phyloP scores from a whole-genome alignment of 2,113 vertebrate genomes.

The Gallinago undulata region DNA sequence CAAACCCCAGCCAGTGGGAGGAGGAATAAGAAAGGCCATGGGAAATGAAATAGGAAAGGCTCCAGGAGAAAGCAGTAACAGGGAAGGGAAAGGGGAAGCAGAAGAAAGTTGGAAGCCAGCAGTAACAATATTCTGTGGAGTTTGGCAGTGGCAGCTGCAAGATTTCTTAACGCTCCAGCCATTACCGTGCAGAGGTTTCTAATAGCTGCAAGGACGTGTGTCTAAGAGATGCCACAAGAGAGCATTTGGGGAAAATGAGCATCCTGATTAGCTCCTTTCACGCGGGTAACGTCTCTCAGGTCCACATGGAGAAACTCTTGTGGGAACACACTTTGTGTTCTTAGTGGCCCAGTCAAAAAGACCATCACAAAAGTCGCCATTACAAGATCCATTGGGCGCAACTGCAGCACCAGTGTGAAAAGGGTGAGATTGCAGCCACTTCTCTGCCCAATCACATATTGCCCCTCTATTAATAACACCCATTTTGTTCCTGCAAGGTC shows the following conservation, averaged over 20 bases:
- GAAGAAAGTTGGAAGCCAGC: neutral
- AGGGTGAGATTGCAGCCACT: neutral
- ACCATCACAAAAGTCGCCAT: too few relatives aligned
- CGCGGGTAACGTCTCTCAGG: neutral
- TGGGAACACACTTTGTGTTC: neutral
- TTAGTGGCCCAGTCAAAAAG: too few relatives aligned
- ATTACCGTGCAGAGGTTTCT: neutral
- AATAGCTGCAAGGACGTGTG: neutral
- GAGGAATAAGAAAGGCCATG: neutral
- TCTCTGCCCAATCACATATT: rapidly evolving
- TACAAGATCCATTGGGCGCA: too few relatives aligned
- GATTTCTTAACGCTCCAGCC: neutral
- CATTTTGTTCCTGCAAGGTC: neutral
- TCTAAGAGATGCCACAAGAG: neutral
- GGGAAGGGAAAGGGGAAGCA: neutral
- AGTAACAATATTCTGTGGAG: neutral
- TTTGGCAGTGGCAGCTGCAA: neutral
- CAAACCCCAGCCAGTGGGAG: rapidly evolving
- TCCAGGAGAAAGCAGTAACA: neutral
- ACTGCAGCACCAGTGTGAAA: too few relatives aligned
- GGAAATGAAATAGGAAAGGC: neutral
- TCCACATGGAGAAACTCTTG: neutral
- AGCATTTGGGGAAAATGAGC: neutral
- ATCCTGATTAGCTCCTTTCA: neutral
- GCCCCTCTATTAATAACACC: neutral